A percentile compares a stretch with the other conserved stretches of the same genome.
phyloP scores from a whole-genome alignment of 2,888 invertebrate genomes.

The Disparrhopalites patrizii region DNA sequence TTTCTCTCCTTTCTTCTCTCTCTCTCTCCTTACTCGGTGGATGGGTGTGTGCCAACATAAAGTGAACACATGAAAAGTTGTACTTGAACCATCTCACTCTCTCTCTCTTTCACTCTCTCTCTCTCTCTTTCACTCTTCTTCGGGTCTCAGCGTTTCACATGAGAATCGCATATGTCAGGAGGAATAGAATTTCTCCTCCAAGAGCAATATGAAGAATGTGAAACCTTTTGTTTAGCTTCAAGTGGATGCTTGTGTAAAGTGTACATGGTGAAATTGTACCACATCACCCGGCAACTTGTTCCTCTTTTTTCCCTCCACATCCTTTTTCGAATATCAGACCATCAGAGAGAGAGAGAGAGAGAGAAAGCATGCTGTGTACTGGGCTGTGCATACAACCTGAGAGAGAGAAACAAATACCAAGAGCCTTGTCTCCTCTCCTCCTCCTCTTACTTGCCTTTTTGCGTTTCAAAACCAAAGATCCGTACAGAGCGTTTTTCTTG shows the following conservation, averaged over 20 bases:
- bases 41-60: conserved; percentile 1
- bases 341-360: background rate
- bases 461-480: no score
- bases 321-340: background rate
- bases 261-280: conserved; percentile 19
- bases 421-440: no score
- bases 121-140: no score
- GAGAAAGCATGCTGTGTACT: background rate
- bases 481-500: no score
- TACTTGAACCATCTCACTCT: background rate
- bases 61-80: conserved; percentile 11
- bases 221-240: conserved; percentile 24
- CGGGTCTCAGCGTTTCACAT: no score
- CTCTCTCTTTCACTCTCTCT: no score
- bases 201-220: conserved; percentile 27
- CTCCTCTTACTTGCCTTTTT: no score
- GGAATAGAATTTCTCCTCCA: conserved; percentile 20
- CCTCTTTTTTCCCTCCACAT: no score
- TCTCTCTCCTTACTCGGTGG: background rate
- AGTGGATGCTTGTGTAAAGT: conserved; percentile 12
- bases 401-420: background rate
- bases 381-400: background rate
- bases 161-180: background rate
- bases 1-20: conserved; percentile 11
- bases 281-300: conserved; percentile 16